Base-by-base conservation (phyloP, 2,888 invertebrate genomes). In the Papilio protenor region DNA sequence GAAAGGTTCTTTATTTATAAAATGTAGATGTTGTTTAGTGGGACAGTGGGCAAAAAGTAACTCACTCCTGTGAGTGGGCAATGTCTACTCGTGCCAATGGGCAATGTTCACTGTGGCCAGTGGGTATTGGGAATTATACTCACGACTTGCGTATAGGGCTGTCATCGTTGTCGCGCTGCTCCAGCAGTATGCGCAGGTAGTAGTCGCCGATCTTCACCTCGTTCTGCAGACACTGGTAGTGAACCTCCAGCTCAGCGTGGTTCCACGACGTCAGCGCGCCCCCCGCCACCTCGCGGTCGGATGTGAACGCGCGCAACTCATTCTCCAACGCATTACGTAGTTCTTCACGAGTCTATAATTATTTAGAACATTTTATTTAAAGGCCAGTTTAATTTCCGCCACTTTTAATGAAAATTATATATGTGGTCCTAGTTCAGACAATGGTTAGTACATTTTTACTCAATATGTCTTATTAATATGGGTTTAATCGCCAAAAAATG, bases 151-250 rank as follows among this genome's bases (percentile, higher is more conserved):
- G 96, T 82, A 98, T 98, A 47, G 98, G 97, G 88, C 97, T 97
- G 91, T 98, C 96, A 82, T 97, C 97, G 88, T 96, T 96, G 85
- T 97, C 97, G 85, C 97, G 97, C 92, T 98, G 98, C 90, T 99
- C 99, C 76, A 99, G 94, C 81, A 99, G 95, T 85, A 99, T 95
- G 83, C 99, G 96, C 82, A 99, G 96, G 91, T 99, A 99, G 93
- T 99, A 99, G 91, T 99, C 99, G 21, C 99, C 99, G 85, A 99
- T 99, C 94, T 98, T 98, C 82, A 99, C 98, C 95, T 99, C 99
- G 85, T 99, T 98, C 77, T 97, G 97, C 81, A 99, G 95, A 86
- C 99, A 98, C 87, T 97, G 97, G 95, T 99, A 99, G 86, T 97
- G 96, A 18, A 99, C 96, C 95, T 99, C 98, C 88, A 99, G 98